Percentiles rank a stretch among this genome's conserved stretches.
Conservation (phyloP, 2,113 vertebrate genomes). For the Centrocercus urophasianus region DNA sequence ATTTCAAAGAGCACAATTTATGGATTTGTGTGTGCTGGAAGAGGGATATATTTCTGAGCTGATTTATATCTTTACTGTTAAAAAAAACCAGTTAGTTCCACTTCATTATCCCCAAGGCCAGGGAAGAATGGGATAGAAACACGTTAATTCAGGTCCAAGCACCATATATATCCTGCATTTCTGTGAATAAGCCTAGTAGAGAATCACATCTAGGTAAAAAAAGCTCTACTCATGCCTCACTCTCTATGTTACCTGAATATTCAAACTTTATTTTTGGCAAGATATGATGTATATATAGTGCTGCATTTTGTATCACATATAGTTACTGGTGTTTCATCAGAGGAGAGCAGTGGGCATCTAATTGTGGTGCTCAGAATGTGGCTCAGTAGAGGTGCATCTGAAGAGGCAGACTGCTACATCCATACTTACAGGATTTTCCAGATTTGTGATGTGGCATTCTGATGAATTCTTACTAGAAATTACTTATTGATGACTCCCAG, state of each 20-base stretch:
- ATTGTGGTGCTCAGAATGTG: not conserved
- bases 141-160: not conserved
- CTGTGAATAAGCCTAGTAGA: not conserved
- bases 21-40: not conserved
- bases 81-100: not conserved
- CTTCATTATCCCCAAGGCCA: not conserved
- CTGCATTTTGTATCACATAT: not conserved
- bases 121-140: not conserved
- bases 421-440: not conserved
- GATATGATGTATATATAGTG: not conserved
- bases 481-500: not conserved
- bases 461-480: not conserved
- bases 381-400: not conserved
- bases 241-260: not conserved
- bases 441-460: not conserved
- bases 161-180: not conserved
- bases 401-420: not conserved
- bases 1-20: not conserved
- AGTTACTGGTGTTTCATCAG: not conserved
- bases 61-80: not conserved
- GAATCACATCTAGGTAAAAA: not conserved
- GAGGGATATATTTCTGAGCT: not conserved
- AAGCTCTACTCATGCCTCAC: accelerated
- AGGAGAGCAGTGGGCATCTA: not conserved
- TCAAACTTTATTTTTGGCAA: not conserved